These are phyloP conservation scores for Apocrypta bakeri DNA, from an alignment of 1,140 invertebrate species.

Conservation along the genomic window DNA sequence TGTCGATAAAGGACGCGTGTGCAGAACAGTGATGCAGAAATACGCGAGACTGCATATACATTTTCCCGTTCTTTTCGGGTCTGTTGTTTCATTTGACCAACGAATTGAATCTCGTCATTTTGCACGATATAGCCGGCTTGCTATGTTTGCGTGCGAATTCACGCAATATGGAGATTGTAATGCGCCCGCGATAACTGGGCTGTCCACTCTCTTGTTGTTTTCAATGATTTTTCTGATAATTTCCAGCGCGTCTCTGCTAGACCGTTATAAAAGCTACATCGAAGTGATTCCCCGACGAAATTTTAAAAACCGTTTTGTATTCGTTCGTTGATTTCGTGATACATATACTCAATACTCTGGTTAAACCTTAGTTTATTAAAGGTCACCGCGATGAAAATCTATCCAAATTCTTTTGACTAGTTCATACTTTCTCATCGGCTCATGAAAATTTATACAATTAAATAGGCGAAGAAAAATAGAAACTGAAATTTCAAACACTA, in stretches of 20 bases:
- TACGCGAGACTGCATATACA: background rate
- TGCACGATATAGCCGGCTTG: background rate
- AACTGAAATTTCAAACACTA: too few species aligned
- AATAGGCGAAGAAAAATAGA: too few species aligned
- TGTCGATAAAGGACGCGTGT: background rate
- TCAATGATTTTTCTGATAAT: constrained; percentile 2
- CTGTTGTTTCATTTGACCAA: constrained; percentile 35
- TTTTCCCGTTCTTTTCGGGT: constrained; percentile 6
- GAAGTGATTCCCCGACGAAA: background rate
- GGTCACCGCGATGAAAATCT: too few species aligned
- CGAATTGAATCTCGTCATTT: constrained; percentile 31
- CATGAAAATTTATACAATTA: too few species aligned
- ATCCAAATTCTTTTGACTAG: too few species aligned
- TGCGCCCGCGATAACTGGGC: constrained; percentile 1
- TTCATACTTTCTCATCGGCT: too few species aligned
- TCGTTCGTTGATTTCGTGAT: background rate
- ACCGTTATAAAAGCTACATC: background rate
- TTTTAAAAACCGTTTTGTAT: background rate
- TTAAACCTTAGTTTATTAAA: too few species aligned
- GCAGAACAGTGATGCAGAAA: background rate
- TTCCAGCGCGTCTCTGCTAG: background rate
- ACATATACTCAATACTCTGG: too few species aligned
- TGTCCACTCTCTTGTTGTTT: background rate
- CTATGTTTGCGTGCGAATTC: constrained; percentile 27
- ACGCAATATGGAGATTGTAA: constrained; percentile 10